Conservation (phyloP, 2,797 vertebrate species). For the Oreochromis mossambicus region DNA sequence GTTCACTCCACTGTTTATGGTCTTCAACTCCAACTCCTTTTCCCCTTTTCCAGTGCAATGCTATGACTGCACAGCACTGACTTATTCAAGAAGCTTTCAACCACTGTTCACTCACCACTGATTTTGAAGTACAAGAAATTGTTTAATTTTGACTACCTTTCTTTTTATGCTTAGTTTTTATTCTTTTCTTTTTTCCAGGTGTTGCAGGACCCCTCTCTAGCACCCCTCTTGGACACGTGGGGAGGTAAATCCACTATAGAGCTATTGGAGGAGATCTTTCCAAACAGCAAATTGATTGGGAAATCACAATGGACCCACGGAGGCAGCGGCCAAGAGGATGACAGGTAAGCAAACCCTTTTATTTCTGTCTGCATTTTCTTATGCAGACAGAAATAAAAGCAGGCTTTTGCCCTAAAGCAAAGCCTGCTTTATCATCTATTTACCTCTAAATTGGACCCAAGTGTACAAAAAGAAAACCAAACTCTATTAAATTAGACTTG, state of each 20-base stretch:
- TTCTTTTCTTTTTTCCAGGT: conserved; percentile 25
- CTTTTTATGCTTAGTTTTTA: neutral
- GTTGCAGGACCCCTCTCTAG: conserved; percentile 80
- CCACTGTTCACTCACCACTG: no score
- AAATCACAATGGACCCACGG: conserved; percentile 55
- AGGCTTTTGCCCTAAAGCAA: neutral
- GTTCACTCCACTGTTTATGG: neutral
- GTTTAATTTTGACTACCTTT: neutral
- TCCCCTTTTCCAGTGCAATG: neutral
- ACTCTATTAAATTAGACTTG: neutral
- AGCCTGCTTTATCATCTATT: neutral
- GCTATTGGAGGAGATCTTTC: conserved; percentile 91
- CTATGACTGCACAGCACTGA: neutral
- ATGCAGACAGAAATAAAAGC: no score
- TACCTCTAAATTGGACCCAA: neutral
- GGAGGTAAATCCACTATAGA: conserved; percentile 87
- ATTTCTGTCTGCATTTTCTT: neutral
- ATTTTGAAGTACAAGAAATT: neutral
- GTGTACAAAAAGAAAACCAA: neutral
- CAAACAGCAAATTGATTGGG: conserved; percentile 38
- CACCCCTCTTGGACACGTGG: conserved; percentile 84
- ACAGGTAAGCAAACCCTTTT: conserved; percentile 39
- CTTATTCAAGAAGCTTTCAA: no score
- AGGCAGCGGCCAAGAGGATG: conserved; percentile 53
- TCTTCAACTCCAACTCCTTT: neutral